These are phyloP conservation scores for human DNA, from an alignment of 2,113 vertebrate genomes.

Conservation along the genomic window DNA sequence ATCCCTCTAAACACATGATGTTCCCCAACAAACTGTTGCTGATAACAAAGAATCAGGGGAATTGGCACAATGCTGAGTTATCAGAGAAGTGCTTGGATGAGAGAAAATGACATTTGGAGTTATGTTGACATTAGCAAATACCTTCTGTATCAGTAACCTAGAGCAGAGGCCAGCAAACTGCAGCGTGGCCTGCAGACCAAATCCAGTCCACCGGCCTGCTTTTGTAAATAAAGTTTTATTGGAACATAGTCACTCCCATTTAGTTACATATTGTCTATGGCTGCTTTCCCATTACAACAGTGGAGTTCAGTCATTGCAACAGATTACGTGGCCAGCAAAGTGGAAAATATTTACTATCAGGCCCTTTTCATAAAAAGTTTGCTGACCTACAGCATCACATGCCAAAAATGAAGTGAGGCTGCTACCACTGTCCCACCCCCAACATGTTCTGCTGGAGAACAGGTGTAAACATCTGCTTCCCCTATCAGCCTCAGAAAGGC, in stretches of 20 bases:
- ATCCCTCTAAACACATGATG: neutral
- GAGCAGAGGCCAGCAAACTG: neutral
- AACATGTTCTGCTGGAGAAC: neutral
- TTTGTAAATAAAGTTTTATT: neutral
- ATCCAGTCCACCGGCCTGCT: neutral
- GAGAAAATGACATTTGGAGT: neutral
- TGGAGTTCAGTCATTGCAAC: neutral
- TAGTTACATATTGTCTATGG: neutral
- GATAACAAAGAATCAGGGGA: neutral
- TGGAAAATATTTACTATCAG: neutral
- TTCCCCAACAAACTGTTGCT: neutral
- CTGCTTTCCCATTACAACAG: neutral
- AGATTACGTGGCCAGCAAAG: neutral
- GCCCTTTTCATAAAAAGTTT: neutral
- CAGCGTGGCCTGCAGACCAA: neutral
- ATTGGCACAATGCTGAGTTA: neutral
- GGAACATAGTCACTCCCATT: neutral
- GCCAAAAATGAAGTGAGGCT: neutral
- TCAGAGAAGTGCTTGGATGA: neutral
- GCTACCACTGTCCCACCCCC: rapidly evolving
- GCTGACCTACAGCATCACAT: neutral
- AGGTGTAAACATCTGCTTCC: neutral
- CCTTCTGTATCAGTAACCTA: neutral
- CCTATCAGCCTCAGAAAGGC: neutral
- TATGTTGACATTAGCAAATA: neutral